These are phyloP conservation scores for Poecile atricapillus DNA, from an alignment of 2,113 vertebrate genomes.

Conservation along the genomic window DNA sequence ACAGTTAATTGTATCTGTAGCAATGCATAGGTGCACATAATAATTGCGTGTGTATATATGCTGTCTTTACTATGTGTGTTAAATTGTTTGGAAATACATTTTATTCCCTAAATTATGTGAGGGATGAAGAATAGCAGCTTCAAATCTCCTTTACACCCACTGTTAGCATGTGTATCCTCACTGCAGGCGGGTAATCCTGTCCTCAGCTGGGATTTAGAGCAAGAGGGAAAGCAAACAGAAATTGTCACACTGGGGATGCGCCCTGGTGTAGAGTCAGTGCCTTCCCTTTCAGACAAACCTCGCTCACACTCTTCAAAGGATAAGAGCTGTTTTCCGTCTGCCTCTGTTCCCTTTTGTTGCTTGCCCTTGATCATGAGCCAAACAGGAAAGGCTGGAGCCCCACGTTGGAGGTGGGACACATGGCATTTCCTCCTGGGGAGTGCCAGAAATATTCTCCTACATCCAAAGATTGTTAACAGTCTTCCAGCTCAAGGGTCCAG, in stretches of 20 bases:
- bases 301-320: not conserved
- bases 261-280: not conserved
- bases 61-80: not conserved
- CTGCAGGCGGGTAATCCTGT: not conserved
- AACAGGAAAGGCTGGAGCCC: conserved; percentile 21
- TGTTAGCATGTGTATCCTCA: not conserved
- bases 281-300: not conserved
- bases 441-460: not conserved
- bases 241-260: rapidly evolving
- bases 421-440: not conserved
- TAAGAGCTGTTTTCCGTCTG: not conserved
- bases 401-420: rapidly evolving
- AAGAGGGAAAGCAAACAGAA: not conserved
- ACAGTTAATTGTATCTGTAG: not conserved
- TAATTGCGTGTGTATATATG: rapidly evolving
- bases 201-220: not conserved
- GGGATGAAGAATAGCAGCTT: not conserved
- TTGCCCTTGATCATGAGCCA: conserved; percentile 20
- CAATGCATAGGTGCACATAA: not conserved
- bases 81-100: not conserved
- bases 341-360: not conserved
- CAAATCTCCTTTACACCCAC: not conserved
- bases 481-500: not conserved
- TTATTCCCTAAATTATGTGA: not conserved
- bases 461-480: not conserved